Conservation (phyloP, 2,113 vertebrate species). For the Bufo bufo region DNA sequence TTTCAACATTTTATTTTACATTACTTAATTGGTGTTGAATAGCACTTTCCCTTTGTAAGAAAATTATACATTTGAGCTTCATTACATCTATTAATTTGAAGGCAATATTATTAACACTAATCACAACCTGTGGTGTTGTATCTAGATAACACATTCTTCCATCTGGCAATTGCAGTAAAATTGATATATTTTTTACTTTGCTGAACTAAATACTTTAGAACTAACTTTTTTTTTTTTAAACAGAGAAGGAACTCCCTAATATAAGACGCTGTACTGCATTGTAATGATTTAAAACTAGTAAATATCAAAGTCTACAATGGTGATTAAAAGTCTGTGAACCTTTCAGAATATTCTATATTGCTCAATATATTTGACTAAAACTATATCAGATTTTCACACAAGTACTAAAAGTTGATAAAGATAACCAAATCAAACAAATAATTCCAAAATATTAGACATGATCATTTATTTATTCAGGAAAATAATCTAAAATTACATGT, state of each 20-base stretch:
- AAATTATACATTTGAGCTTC: constrained; percentile 51
- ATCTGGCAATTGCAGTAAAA: constrained; percentile 49
- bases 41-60: constrained; percentile 50
- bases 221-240: background rate
- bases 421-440: too few relatives aligned
- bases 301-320: background rate
- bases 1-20: constrained; percentile 47
- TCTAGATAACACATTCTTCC: constrained; percentile 53
- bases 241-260: background rate
- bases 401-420: too few relatives aligned
- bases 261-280: background rate
- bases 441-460: too few relatives aligned
- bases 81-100: constrained; percentile 56
- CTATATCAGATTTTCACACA: too few relatives aligned
- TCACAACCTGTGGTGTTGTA: constrained; percentile 56
- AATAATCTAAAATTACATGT: too few relatives aligned
- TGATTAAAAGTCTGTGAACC: too few relatives aligned
- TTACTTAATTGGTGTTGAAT: constrained; percentile 48
- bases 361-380: too few relatives aligned
- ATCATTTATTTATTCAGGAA: too few relatives aligned
- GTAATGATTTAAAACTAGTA: background rate
- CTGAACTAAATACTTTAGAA: background rate
- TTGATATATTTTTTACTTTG: constrained; percentile 40
- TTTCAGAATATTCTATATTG: too few relatives aligned
- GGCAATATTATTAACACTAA: constrained; percentile 57